These are phyloP conservation scores for Brachyhypopomus gauderio DNA, from an alignment of 2,113 vertebrate species.

Conservation along the genomic window DNA sequence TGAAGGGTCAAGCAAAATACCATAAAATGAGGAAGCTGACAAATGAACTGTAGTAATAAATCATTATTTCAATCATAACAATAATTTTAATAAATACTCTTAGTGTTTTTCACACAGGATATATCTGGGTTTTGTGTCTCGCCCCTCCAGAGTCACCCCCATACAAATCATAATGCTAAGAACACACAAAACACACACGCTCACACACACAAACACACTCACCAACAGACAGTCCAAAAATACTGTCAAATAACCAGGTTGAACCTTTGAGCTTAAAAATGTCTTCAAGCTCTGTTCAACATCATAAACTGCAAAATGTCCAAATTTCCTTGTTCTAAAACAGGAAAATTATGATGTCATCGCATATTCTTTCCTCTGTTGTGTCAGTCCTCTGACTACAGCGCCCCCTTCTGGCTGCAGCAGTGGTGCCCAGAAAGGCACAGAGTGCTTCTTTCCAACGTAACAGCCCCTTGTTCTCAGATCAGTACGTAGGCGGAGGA, in stretches of 20 bases:
- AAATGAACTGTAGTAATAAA: conserved; percentile 63
- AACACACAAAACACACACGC: conserved; percentile 43
- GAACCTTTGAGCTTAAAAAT: conserved; percentile 40
- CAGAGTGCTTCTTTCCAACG: neutral
- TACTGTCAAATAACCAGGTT: conserved; percentile 47
- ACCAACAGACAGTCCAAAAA: conserved; percentile 54
- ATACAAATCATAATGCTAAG: conserved; percentile 64
- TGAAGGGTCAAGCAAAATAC: conserved; percentile 57
- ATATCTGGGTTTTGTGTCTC: conserved; percentile 61
- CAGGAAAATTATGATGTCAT: conserved; percentile 22
- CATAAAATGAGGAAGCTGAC: conserved; percentile 66
- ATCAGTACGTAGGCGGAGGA: conserved; percentile 13
- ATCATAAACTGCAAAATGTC: conserved; percentile 6
- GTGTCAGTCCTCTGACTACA: conserved; percentile 1
- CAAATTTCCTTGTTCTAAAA: conserved; percentile 11
- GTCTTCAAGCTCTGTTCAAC: conserved; percentile 8
- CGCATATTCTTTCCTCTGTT: neutral
- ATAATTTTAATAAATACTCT: conserved; percentile 81
- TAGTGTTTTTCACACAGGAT: conserved; percentile 71
- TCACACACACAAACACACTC: conserved; percentile 30
- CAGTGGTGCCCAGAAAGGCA: neutral
- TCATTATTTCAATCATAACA: conserved; percentile 70
- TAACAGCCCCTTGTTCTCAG: conserved; percentile 23
- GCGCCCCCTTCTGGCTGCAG: conserved; percentile 18
- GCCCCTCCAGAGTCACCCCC: conserved; percentile 65